Evolutionary conservation across 2,888 invertebrate species (phyloP).

Genomic region (Drosophila kambysellisi): DNA sequence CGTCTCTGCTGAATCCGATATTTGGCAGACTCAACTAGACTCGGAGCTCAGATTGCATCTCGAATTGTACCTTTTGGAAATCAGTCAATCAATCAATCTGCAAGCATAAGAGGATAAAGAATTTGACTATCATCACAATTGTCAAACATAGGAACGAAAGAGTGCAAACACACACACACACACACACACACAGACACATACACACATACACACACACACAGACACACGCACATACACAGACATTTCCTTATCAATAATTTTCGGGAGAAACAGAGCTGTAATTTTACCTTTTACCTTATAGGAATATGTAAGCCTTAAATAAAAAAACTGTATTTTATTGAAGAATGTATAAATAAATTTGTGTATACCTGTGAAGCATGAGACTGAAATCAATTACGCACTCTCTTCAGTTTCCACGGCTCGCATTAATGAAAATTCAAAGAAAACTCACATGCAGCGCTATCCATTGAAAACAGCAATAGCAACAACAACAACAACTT

Average conservation of each 20-base stretch:
- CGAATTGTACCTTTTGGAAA: not conserved
- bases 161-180: not conserved
- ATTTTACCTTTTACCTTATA: not conserved
- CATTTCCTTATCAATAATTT: not conserved
- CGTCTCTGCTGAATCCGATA: not conserved
- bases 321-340: not conserved
- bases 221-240: not conserved
- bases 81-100: not conserved
- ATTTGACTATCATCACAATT: not conserved
- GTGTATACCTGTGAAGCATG: conserved; percentile 40
- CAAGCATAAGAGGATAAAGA: not conserved
- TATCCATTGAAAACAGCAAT: conserved; percentile 8
- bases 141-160: not conserved
- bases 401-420: conserved; percentile 57
- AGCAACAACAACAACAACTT: conserved; percentile 22
- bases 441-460: conserved; percentile 68
- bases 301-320: not conserved
- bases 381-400: conserved; percentile 71
- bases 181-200: too few relatives aligned
- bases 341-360: not conserved
- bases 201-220: too few relatives aligned
- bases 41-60: not conserved
- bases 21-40: not conserved
- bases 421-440: conserved; percentile 69
- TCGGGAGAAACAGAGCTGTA: not conserved